A percentile compares a stretch with the other conserved stretches of the same genome.
phyloP scores from a whole-genome alignment of 2,797 vertebrate genomes.

The Pseudotriccus pelzelni region DNA sequence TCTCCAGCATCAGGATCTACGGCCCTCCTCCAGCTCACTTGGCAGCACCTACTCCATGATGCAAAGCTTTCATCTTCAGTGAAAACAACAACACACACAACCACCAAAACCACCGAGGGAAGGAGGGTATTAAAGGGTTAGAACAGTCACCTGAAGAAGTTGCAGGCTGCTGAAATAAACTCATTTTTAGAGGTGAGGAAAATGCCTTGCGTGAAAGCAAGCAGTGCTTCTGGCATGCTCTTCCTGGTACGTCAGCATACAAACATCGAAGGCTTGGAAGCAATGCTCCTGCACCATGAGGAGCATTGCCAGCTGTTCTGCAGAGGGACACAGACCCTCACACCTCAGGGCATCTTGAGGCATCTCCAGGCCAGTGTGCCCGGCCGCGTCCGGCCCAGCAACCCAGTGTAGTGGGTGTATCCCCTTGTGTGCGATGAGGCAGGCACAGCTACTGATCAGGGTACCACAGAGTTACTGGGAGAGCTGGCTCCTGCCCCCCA shows the following conservation, averaged over 20 bases:
- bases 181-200: neutral
- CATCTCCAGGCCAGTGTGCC: neutral
- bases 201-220: neutral
- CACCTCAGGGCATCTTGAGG: rapidly evolving
- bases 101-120: neutral
- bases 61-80: neutral
- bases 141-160: neutral
- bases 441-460: neutral
- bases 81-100: neutral
- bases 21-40: neutral
- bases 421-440: rapidly evolving
- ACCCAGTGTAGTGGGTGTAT: neutral
- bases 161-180: neutral
- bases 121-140: neutral
- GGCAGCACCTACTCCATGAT: neutral
- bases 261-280: neutral
- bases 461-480: neutral
- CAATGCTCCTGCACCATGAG: neutral
- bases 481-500: neutral
- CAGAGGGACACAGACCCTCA: neutral
- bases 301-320: neutral
- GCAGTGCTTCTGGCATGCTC: neutral
- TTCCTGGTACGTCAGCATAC: neutral
- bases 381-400: neutral
- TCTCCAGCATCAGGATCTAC: neutral